These are phyloP conservation scores for Latrodectus elegans DNA, from an alignment of 2,888 invertebrate species.

Conservation along the genomic window DNA sequence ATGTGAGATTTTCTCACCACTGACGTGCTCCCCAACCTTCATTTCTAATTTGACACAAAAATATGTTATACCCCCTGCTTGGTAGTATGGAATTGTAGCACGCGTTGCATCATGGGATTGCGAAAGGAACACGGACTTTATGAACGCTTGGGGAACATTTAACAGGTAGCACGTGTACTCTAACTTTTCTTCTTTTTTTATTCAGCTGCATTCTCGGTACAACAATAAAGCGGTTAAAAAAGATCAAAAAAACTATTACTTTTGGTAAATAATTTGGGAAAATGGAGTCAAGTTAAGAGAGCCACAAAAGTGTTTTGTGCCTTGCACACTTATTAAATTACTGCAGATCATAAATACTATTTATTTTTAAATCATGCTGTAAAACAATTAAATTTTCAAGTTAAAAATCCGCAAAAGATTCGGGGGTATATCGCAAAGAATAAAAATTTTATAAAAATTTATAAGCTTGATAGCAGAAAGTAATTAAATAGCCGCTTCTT, in stretches of 20 bases:
- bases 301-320: neutral
- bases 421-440: no score
- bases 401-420: no score
- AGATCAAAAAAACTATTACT: no score
- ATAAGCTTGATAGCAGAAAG: no score
- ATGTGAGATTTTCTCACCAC: slow-evolving; percentile 52
- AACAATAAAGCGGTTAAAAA: neutral
- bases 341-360: no score
- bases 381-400: no score
- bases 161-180: slow-evolving; percentile 50
- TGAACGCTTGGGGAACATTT: slow-evolving; percentile 44
- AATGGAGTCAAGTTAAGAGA: neutral
- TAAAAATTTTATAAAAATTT: no score
- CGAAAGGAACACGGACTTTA: neutral
- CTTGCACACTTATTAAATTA: neutral
- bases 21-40: neutral
- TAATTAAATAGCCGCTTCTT: no score
- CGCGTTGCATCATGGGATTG: slow-evolving; percentile 8
- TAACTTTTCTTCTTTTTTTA: neutral
- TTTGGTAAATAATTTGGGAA: neutral
- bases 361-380: no score
- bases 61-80: neutral
- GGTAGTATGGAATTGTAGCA: neutral
- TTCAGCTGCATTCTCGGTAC: neutral
- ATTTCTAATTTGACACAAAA: neutral